Conservation (phyloP, 2,113 vertebrate species). For the Sander lucioperca region DNA sequence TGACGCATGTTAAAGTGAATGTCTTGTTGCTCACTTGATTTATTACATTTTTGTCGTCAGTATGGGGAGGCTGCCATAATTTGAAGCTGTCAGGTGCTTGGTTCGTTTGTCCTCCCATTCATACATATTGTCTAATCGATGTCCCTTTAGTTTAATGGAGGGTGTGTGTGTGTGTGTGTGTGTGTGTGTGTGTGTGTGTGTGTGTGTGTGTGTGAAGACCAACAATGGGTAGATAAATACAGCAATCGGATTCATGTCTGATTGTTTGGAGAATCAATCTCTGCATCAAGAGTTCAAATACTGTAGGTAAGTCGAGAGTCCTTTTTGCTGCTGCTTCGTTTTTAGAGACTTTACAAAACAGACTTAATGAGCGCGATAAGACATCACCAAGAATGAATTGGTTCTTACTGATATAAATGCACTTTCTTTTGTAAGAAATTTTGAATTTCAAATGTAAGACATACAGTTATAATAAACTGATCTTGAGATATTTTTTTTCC, state of each 20-base stretch:
- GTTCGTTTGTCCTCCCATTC: conserved; percentile 45
- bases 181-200: neutral
- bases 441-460: conserved; percentile 71
- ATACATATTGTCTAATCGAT: conserved; percentile 24
- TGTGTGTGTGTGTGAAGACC: conserved; percentile 10
- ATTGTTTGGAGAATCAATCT: conserved; percentile 34
- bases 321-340: conserved; percentile 74
- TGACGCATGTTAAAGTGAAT: conserved; percentile 69
- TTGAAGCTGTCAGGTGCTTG: conserved; percentile 47
- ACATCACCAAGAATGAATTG: conserved; percentile 69
- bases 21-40: conserved; percentile 46
- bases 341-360: conserved; percentile 66
- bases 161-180: neutral
- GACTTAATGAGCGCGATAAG: conserved; percentile 61
- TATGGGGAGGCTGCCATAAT: conserved; percentile 52
- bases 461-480: conserved; percentile 68
- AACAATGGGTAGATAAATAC: conserved; percentile 44
- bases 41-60: conserved; percentile 8
- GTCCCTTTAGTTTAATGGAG: conserved; percentile 41
- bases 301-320: conserved; percentile 70
- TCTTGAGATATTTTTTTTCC: conserved; percentile 64
- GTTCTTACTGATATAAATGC: conserved; percentile 77
- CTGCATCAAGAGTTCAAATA: conserved; percentile 60
- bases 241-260: conserved; percentile 22
- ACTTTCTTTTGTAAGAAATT: conserved; percentile 79